Evolutionary conservation across 2,797 vertebrate species (phyloP), one percentile per base, ranked within the genome.

Genomic region (Nasua narica): DNA sequence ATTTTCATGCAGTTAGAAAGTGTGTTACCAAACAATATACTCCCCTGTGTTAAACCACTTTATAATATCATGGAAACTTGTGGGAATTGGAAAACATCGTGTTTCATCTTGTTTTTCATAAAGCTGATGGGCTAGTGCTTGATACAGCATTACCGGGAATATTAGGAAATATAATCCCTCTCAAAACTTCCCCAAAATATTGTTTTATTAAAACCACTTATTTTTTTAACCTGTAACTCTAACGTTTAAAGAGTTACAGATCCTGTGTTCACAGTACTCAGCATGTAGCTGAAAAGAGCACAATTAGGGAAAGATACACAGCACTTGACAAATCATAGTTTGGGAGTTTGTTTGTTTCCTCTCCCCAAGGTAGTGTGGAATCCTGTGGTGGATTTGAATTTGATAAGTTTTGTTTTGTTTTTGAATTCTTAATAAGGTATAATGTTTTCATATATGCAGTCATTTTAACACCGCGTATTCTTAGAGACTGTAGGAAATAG

Each of bases 351-450:
- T 83, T 91, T 90, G n/a, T 54, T 95, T 94, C 67, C 14, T 46
- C 5, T 62, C 82, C 43, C 65, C 56, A 91, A 85, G 43, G 37
- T 76, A 43, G 56, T 62, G 40, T 48, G 46, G 43, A 72, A 77
- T 86, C 52, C 58, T 86, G 58, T 60, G 37, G 58, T 72, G 43
- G 52, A 86, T 82, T 81, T 37, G 5, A 86, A 69, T 72, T 96
- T 88, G 27, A 13, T 82, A 91, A 94, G 46, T 81, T 96, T 92
- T 84, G 40, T 70, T 58, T 87, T 54, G 4, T 58, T 94, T 79
- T 40, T 87, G 27, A 94, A 94, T 87, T 90, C 91, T 96, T 95
- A 95, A 79, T 93, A 91, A 83, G 56, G 19, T 76, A 5, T 21
- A 95, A 48, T 67, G 8, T 69, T 87, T 82, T 32, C 87, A 58